Conservation (phyloP, 2,113 vertebrate genomes). For the Thunnus thynnus region DNA sequence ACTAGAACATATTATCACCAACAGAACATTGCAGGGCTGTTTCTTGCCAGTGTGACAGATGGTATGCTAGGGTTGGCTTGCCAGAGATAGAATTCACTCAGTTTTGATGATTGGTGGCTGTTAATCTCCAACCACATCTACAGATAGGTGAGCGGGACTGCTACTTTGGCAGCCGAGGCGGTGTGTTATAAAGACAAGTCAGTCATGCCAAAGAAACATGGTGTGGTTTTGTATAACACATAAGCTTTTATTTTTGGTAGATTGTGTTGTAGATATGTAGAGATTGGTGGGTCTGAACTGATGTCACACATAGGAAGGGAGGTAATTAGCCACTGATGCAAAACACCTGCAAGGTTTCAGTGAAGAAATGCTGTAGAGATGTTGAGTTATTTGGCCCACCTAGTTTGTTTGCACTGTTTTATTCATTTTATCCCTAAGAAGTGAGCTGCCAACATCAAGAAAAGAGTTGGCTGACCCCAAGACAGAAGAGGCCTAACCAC, state of each 20-base stretch:
- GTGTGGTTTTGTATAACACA: neutral
- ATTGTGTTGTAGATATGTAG: neutral
- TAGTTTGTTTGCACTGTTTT: neutral
- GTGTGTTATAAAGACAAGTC: neutral
- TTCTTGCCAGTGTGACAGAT: conserved; percentile 72
- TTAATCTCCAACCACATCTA: conserved; percentile 60
- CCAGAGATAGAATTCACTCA: conserved; percentile 57
- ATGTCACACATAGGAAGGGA: neutral
- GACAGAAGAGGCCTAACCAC: neutral
- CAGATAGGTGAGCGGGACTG: neutral
- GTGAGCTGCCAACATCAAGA: too few species aligned
- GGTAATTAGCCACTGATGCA: conserved; percentile 28
- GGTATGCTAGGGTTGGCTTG: conserved; percentile 52
- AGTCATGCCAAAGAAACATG: neutral
- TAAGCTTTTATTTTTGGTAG: conserved; percentile 47
- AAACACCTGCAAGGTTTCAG: conserved; percentile 8
- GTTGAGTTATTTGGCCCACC: neutral
- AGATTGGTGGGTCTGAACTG: neutral
- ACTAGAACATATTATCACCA: conserved; percentile 37
- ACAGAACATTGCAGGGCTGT: conserved; percentile 46
- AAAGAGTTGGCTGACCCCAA: too few species aligned
- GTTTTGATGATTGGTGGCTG: conserved; percentile 55
- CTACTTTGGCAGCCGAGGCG: neutral
- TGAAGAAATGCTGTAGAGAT: too few species aligned
- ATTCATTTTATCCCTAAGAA: too few species aligned